Conservation (phyloP, 1,140 invertebrate genomes). For the Parasteatoda tepidariorum region DNA sequence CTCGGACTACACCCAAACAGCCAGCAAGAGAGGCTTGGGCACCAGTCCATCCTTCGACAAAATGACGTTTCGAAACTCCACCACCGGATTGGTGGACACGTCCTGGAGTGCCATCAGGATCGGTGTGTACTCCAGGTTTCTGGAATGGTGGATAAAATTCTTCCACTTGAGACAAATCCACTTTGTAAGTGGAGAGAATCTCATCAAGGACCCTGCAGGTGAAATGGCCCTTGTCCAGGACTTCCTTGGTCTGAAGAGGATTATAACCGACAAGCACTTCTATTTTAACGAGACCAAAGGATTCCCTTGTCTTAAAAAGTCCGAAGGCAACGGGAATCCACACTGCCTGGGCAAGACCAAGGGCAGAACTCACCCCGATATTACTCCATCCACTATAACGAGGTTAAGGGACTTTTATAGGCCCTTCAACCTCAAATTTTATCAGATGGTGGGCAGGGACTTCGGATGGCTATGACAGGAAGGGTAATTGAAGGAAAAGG, state of each 20-base stretch:
- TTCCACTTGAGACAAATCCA: constrained; percentile 86
- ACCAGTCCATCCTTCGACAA: constrained; percentile 83
- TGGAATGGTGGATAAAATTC: constrained; percentile 86
- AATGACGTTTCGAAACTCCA: constrained; percentile 79
- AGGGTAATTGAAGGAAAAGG: constrained; percentile 78
- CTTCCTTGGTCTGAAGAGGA: constrained; percentile 85
- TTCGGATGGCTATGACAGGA: constrained; percentile 84
- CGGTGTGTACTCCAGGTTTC: constrained; percentile 85
- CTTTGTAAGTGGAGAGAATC: constrained; percentile 88
- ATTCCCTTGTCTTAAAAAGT: constrained; percentile 91
- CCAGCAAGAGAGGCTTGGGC: constrained; percentile 75
- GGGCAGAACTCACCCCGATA: constrained; percentile 87
- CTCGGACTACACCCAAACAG: constrained; percentile 88
- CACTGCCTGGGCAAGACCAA: constrained; percentile 95
- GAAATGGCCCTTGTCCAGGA: constrained; percentile 87
- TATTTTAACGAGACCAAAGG: constrained; percentile 94
- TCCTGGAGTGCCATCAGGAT: constrained; percentile 88
- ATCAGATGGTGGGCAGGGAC: constrained; percentile 86
- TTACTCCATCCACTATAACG: constrained; percentile 78
- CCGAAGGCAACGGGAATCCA: constrained; percentile 80
- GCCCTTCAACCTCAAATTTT: constrained; percentile 92
- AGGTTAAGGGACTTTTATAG: constrained; percentile 87
- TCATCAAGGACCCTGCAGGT: constrained; percentile 86
- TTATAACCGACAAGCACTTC: constrained; percentile 91
- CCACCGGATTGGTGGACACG: constrained; percentile 78